A percentile compares a stretch with the other conserved stretches of the same genome.
phyloP scores from a whole-genome alignment of 2,797 vertebrate species.

The Lophotriccus pileatus region DNA sequence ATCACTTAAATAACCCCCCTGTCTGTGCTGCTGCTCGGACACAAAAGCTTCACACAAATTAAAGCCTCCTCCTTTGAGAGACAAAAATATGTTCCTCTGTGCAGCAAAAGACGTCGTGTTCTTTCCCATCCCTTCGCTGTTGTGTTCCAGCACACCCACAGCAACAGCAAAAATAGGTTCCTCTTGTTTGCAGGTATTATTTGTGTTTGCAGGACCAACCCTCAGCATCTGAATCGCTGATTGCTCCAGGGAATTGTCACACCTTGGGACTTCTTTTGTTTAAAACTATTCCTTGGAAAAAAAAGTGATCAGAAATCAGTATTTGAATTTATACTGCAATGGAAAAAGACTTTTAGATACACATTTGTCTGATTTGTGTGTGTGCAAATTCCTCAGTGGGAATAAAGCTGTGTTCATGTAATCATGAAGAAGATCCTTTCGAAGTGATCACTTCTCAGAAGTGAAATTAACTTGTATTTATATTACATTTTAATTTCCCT shows the following conservation, averaged over 20 bases:
- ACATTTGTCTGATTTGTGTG: neutral
- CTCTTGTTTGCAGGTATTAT: neutral
- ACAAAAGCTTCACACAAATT: neutral
- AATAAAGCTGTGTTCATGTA: neutral
- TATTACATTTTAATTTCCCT: neutral
- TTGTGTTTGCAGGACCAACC: neutral
- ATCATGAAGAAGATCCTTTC: neutral
- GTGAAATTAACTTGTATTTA: neutral
- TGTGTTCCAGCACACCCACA: neutral
- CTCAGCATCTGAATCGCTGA: neutral
- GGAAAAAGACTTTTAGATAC: neutral
- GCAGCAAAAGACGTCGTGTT: neutral
- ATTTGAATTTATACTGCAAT: neutral
- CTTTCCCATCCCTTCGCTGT: neutral
- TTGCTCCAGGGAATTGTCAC: neutral
- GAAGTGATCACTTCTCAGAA: neutral
- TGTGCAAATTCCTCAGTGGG: neutral
- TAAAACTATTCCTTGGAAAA: neutral
- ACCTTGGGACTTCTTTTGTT: too few species aligned
- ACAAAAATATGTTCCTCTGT: neutral
- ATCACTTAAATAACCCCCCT: neutral
- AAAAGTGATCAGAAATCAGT: neutral
- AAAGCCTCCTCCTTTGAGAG: neutral
- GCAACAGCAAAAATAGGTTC: neutral
- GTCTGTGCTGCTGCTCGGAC: neutral